Evolutionary conservation across 2,797 vertebrate species (phyloP).

Genomic region (Gobionotothen gibberifrons): DNA sequence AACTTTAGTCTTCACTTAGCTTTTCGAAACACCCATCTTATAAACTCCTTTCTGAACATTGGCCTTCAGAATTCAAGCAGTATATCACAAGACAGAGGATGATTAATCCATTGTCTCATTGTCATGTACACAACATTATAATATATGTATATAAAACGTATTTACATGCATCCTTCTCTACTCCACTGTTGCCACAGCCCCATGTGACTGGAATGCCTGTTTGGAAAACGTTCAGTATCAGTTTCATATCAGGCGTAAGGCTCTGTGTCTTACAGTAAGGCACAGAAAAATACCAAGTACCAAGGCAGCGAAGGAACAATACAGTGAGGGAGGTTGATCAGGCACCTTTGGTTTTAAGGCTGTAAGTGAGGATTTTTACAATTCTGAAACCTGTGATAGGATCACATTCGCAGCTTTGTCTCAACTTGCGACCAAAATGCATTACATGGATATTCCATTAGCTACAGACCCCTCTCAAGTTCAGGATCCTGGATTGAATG

Average conservation of each 20-base stretch:
- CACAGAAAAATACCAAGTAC: slow-evolving; percentile 61
- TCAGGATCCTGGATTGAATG: slow-evolving; percentile 11
- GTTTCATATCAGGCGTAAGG: slow-evolving; percentile 58
- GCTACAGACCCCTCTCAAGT: slow-evolving; percentile 23
- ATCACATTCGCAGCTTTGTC: slow-evolving; percentile 34
- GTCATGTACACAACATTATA: slow-evolving; percentile 77
- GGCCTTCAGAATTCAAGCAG: slow-evolving; percentile 61
- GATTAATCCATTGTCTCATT: slow-evolving; percentile 64
- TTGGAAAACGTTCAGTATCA: slow-evolving; percentile 63
- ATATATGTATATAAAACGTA: slow-evolving; percentile 79
- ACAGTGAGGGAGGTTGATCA: slow-evolving; percentile 57
- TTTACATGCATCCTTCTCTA: slow-evolving; percentile 83
- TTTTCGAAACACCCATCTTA: slow-evolving; percentile 38
- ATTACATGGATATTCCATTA: slow-evolving; percentile 25
- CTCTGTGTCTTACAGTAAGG: slow-evolving; percentile 50
- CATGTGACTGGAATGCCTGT: slow-evolving; percentile 74
- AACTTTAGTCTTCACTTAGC: slow-evolving; percentile 52
- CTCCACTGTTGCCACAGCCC: slow-evolving; percentile 68
- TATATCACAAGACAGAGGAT: slow-evolving; percentile 58
- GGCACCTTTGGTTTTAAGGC: slow-evolving; percentile 82
- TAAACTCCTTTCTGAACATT: slow-evolving; percentile 36
- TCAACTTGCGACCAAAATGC: slow-evolving; percentile 36
- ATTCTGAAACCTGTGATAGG: slow-evolving; percentile 28
- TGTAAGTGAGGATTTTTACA: slow-evolving; percentile 38
- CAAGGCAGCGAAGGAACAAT: slow-evolving; percentile 52